phyloP scores from a whole-genome alignment of 1,140 invertebrate genomes.

The Aphaenogaster ashmeadi region DNA sequence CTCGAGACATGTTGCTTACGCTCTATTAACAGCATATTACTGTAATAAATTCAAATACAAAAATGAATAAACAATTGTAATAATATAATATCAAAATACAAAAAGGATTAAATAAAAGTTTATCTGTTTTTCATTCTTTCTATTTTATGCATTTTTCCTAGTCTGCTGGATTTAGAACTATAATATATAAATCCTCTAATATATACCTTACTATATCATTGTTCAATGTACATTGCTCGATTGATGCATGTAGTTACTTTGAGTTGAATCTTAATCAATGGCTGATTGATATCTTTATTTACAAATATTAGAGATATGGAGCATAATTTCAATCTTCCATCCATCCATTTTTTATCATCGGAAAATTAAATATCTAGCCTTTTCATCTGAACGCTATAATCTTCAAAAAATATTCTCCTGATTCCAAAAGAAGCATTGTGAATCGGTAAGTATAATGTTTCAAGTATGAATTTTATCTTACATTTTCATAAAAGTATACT shows the following conservation, averaged over 20 bases:
- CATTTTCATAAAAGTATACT: neutral
- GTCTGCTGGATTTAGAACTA: no score
- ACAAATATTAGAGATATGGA: constrained; percentile 96
- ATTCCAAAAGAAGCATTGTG: constrained; percentile 94
- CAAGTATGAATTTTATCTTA: neutral
- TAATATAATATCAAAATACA: constrained; percentile 40
- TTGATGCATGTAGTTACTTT: constrained; percentile 82
- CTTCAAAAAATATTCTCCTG: constrained; percentile 98
- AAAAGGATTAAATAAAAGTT: neutral
- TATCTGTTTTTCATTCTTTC: constrained; percentile 2
- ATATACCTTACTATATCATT: constrained; percentile 81
- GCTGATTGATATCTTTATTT: constrained; percentile 91
- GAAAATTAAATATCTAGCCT: constrained; percentile 83
- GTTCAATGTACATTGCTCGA: constrained; percentile 89
- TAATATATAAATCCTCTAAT: no score
- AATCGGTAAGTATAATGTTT: constrained; percentile 88
- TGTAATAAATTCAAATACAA: constrained; percentile 75
- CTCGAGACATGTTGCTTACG: constrained; percentile 90
- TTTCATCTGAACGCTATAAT: constrained; percentile 92
- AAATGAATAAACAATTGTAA: constrained; percentile 40
- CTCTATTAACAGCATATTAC: constrained; percentile 87
- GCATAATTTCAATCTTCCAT: constrained; percentile 94
- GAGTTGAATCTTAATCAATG: constrained; percentile 93
- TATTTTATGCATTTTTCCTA: neutral
- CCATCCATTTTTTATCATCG: constrained; percentile 83